A percentile compares a stretch with the other conserved stretches of the same genome.
Conservation (phyloP, 2,113 vertebrate genomes). For the Romanogobio albipinnatus region DNA sequence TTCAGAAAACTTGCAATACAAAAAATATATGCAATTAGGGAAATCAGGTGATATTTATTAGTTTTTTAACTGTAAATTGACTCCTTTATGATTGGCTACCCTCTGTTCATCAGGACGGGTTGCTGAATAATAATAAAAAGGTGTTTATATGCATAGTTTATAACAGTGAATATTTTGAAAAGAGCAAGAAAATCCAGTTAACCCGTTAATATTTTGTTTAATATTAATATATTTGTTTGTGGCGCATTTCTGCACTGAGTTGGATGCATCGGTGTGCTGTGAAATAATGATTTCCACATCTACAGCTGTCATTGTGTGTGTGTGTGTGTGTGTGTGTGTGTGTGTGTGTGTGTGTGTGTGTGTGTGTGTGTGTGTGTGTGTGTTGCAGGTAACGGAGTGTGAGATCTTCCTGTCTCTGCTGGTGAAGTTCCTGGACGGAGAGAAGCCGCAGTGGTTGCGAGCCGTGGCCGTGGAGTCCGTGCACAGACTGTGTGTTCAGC, state of each 20-base stretch:
- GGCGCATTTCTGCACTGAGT: background rate
- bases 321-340: slow-evolving; percentile 49
- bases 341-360: background rate
- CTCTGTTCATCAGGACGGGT: background rate
- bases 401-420: slow-evolving; percentile 98
- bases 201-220: background rate
- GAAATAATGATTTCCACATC: background rate
- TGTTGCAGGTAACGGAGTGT: slow-evolving; percentile 94
- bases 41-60: background rate
- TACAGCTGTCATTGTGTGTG: background rate
- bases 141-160: background rate
- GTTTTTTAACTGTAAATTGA: background rate
- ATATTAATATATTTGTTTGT: background rate
- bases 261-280: background rate
- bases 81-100: background rate
- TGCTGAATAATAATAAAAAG: background rate
- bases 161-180: background rate
- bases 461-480: slow-evolving; percentile 98
- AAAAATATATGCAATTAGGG: background rate
- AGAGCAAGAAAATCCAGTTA: background rate
- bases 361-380: slow-evolving; percentile 46
- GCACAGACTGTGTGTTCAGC: slow-evolving; percentile 95
- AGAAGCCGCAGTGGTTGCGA: slow-evolving; percentile 98
- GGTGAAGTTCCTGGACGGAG: slow-evolving; percentile 98
- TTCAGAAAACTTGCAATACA: background rate